phyloP scores from a whole-genome alignment of 2,113 vertebrate genomes.

The Pycnonotus jocosus region DNA sequence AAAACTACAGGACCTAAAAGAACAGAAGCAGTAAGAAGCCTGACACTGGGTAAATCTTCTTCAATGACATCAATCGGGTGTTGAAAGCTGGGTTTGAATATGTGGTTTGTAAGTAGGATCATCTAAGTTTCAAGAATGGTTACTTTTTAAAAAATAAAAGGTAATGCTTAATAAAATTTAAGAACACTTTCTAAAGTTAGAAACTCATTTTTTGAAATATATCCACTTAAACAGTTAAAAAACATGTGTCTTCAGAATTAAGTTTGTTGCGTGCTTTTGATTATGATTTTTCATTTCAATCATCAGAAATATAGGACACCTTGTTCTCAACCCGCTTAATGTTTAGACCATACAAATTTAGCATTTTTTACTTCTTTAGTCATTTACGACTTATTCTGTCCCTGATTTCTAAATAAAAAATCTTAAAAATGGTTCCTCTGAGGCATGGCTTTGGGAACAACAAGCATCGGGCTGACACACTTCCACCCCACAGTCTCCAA shows the following conservation, averaged over 20 bases:
- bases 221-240: background rate
- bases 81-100: background rate
- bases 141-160: background rate
- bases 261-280: background rate
- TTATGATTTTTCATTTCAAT: background rate
- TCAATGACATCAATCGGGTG: background rate
- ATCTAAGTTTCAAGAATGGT: background rate
- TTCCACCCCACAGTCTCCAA: background rate
- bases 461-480: background rate
- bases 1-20: background rate
- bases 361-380: background rate
- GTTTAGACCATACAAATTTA: background rate
- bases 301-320: background rate
- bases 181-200: background rate
- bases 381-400: background rate
- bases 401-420: background rate
- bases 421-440: background rate
- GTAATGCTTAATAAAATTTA: background rate
- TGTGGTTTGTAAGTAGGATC: background rate
- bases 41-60: background rate
- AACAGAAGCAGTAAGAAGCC: background rate
- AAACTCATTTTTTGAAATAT: background rate
- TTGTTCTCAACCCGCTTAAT: constrained; percentile 13
- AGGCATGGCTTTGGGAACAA: background rate
- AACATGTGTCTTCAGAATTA: background rate